Base-by-base conservation (phyloP, 2,113 vertebrate species). In the Paralichthys olivaceus region DNA sequence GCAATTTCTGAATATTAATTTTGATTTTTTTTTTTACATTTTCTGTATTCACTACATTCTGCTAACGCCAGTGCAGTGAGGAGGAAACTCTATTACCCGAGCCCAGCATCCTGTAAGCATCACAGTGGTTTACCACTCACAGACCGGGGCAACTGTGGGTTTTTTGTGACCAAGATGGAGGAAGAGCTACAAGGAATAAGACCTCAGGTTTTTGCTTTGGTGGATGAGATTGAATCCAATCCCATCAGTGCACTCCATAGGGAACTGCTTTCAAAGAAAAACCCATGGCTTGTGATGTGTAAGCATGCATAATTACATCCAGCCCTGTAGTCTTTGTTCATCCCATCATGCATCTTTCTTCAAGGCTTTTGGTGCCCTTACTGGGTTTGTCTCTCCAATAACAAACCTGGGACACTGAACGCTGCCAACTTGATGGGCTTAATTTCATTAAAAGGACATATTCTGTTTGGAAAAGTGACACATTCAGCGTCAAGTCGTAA, bases 401-500 rank as follows among this genome's bases (percentile, higher is more conserved):
- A 7, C 6, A 68, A 47, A 60, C 19, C 8, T 37, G 22, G 64
- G 56, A 45, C 0, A 4, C 13, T 28, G 40, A 53, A 32, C 20
- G 40, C 57, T 69, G 28, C 60, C 63, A 72, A 49, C 17, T 20
- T 15, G 15, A 49, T 49, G 4, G 17, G 15, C 45, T 19, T 19
- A 15, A 49, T 49, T 49, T 49, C 45, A 49, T 17, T 20, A 6
- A 69, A 69, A 58, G 47, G 43, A 70, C 29, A 70, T 53, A 19
- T 58, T 71, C 55, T 66, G 34, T 56, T 72, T 23, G 54, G 14
- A 70, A 43, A 65, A 71, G 25, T 47, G 51, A 60, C 5, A 25
- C 15, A 37, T 59, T 59, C 13, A 4, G 15, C 11, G 37, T 19
- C 40, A 49, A 5, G 23, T 28, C 25, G 51, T 63, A 53, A 45